Percentiles rank a stretch among this genome's conserved stretches.
These are phyloP conservation scores for Rhyzopertha dominica DNA, from an alignment of 1,140 invertebrate species.

Conservation along the genomic window DNA sequence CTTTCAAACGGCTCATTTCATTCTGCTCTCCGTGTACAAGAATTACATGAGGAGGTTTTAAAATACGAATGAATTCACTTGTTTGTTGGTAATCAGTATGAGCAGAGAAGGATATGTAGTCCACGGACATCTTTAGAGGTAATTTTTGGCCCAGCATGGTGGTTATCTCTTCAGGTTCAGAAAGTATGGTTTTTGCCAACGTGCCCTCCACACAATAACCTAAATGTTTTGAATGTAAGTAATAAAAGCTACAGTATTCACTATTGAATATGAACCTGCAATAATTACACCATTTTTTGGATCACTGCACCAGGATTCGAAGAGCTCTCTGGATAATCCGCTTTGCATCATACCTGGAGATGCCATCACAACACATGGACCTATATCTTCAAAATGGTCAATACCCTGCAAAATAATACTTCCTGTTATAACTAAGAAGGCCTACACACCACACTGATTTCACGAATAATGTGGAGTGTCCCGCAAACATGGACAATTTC, in stretches of 20 bases:
- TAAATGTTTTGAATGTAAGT: slow-evolving; percentile 30
- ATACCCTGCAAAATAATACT: slow-evolving; percentile 73
- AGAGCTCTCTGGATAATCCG: slow-evolving; percentile 93
- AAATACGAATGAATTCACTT: slow-evolving; percentile 89
- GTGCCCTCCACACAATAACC: slow-evolving; percentile 99
- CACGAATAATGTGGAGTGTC: no score
- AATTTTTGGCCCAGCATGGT: slow-evolving; percentile 94
- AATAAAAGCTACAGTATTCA: slow-evolving; percentile 11
- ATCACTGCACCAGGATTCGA: slow-evolving; percentile 98
- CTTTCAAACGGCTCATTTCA: slow-evolving; percentile 95
- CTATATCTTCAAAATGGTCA: slow-evolving; percentile 99
- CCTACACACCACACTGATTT: no score
- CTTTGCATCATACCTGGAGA: slow-evolving; percentile 99
- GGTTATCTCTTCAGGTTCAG: slow-evolving; percentile 96
- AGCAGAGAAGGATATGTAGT: slow-evolving; percentile 99
- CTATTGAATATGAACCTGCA: slow-evolving; percentile 59
- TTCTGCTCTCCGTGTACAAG: slow-evolving; percentile 98
- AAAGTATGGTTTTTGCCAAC: slow-evolving; percentile 92
- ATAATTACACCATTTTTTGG: slow-evolving; percentile 97
- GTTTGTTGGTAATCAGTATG: slow-evolving; percentile 99
- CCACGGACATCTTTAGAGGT: slow-evolving; percentile 94
- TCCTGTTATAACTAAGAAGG: no score
- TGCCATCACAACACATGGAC: slow-evolving; percentile 98
- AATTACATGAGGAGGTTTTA: slow-evolving; percentile 95
- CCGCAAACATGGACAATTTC: no score